Conservation (phyloP, 2,113 vertebrate genomes). For the Apus apus region DNA sequence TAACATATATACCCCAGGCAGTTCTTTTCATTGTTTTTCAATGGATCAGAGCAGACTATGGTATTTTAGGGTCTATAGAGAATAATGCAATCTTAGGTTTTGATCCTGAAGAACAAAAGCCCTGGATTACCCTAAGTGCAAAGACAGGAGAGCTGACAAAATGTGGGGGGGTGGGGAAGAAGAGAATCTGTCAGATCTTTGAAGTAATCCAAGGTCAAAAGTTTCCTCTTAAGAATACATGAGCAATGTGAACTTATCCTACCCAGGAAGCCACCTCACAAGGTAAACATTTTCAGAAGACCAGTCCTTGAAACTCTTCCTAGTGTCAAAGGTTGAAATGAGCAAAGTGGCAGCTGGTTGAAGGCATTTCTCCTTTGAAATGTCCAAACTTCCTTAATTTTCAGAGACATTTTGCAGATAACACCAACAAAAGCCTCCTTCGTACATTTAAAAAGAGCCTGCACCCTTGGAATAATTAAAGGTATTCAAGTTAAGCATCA, state of each 20-base stretch:
- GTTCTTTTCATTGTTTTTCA: neutral
- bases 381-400: constrained; percentile 2
- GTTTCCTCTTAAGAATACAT: constrained; percentile 40
- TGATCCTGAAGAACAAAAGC: constrained; percentile 43
- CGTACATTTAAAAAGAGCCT: neutral
- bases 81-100: neutral
- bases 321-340: constrained; percentile 27
- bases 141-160: constrained; percentile 15
- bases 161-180: neutral
- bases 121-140: constrained; percentile 38
- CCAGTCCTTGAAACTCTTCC: constrained; percentile 19
- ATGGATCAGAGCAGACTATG: neutral
- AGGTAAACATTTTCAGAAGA: constrained; percentile 55
- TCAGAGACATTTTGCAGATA: neutral
- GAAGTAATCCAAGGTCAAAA: constrained; percentile 59
- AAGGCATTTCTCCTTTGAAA: constrained; percentile 14
- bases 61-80: neutral
- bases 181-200: constrained; percentile 31
- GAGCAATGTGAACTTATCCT: constrained; percentile 31
- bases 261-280: constrained; percentile 49
- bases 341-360: neutral
- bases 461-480: neutral
- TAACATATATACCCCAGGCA: neutral
- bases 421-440: neutral
- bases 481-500: neutral